A percentile compares a stretch with the other conserved stretches of the same genome.
These are phyloP conservation scores for Mormyrops boulengeri DNA, from an alignment of 2,797 vertebrate species.

Conservation along the genomic window DNA sequence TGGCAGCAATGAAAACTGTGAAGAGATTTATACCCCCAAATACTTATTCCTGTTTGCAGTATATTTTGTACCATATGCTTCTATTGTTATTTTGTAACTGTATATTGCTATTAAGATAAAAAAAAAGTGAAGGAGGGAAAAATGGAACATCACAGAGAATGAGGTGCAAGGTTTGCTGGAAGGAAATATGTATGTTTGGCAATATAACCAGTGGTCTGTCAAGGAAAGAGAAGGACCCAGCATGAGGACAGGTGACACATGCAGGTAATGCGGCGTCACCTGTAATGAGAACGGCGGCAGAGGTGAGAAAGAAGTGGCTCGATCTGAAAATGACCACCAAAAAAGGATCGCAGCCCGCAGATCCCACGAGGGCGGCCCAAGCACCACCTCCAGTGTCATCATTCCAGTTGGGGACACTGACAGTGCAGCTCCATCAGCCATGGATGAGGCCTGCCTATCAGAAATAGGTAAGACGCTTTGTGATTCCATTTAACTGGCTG, in stretches of 20 bases:
- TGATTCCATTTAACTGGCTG: neutral
- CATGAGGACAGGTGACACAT: neutral
- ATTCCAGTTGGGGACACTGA: neutral
- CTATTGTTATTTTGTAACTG: neutral
- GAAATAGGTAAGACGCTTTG: neutral
- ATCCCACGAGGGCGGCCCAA: neutral
- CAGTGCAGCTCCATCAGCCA: neutral
- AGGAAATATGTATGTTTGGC: neutral
- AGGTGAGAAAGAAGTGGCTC: too few species aligned
- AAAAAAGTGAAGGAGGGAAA: neutral
- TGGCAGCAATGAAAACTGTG: neutral
- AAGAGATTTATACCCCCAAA: neutral
- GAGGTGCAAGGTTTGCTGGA: neutral
- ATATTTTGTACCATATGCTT: neutral
- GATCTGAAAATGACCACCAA: neutral
- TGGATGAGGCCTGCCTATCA: neutral
- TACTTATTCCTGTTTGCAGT: neutral
- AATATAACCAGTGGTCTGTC: neutral
- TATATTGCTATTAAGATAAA: neutral
- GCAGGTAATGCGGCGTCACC: neutral
- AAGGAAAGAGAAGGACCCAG: neutral
- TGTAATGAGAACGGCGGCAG: too few species aligned
- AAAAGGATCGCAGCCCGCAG: neutral
- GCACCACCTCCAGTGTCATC: neutral
- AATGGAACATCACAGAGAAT: neutral